Evolutionary conservation across 1,140 invertebrate species (phyloP), one percentile per base, ranked within the genome.

Genomic region (Varroa destructor): DNA sequence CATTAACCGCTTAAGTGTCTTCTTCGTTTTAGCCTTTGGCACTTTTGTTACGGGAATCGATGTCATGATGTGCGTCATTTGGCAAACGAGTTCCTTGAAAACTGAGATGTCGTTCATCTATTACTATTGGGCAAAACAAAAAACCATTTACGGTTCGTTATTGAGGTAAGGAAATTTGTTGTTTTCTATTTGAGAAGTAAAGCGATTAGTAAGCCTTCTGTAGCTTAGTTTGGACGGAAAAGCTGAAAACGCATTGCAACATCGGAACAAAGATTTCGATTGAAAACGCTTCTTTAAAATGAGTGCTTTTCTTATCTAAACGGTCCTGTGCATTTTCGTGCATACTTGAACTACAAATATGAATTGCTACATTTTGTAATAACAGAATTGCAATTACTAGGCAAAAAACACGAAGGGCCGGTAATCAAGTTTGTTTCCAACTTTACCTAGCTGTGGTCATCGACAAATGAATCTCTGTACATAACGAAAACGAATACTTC

Each of bases 1-100:
- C 61, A 67, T 67, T n/a, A 67, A 12, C 2, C 61, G 40, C 61
- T 67, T 67, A 12, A 67, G 14, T 43, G 40, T 67, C 37, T 40
- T 67, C 61, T 46, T n/a, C 37, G 61, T 12, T 8, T 40, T 46
- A 4, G 61, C 46, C 36, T 67, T 67, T 4, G 61, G 61, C 4
- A 67, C 2, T 12, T 14, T 67, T 40, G 61, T 12, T 14, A 67
- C 61, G 12, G 61, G 46, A 14, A 37, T 43, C 14, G 61, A 67
- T 37, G 61, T 12, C 61, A 37, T 37, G 3, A 40, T 67, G 61
- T 14, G 3, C 12, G 57, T 51, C 46, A 58, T 3, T 37, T 46
- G 40, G 61, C 10, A 12, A 37, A 14, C 3, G 12, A 58, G 12
- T 36, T 12, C 40, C 57, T 3, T 5, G 40, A 36, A 36, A 3